These are phyloP conservation scores for Aptenodytes forsteri DNA, from an alignment of 2,113 vertebrate genomes.

Conservation along the genomic window DNA sequence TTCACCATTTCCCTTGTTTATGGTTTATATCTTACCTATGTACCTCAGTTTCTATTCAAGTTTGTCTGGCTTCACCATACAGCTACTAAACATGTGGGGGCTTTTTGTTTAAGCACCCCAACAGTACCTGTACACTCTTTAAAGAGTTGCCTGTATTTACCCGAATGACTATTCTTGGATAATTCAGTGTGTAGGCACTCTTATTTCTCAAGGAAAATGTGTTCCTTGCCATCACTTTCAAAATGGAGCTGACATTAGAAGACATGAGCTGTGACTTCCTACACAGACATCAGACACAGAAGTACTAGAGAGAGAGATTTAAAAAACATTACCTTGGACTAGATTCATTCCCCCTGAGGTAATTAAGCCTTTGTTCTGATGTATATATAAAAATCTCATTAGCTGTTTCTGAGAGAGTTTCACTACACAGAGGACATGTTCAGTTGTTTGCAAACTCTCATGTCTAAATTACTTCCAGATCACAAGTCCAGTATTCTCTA, in stretches of 20 bases:
- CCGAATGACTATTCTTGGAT: neutral
- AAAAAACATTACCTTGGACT: neutral
- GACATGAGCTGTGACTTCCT: neutral
- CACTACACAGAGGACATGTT: neutral
- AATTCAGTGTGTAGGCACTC: neutral
- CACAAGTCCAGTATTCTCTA: neutral
- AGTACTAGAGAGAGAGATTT: neutral
- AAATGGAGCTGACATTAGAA: neutral
- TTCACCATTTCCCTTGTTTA: neutral
- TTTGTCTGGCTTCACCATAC: neutral
- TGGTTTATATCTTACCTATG: neutral
- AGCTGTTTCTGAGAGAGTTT: neutral
- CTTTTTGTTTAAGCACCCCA: neutral
- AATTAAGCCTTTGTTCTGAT: slow-evolving; percentile 27
- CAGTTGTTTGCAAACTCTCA: neutral
- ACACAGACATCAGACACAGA: neutral
- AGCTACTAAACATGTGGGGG: neutral
- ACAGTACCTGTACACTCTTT: neutral
- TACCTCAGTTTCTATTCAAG: neutral
- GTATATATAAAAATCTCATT: neutral
- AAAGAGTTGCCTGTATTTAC: neutral
- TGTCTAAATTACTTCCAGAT: slow-evolving; percentile 1
- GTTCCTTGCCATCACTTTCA: neutral
- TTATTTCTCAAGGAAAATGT: neutral
- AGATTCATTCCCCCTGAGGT: neutral